phyloP scores from a whole-genome alignment of 2,113 vertebrate genomes.

The Rhinolophus sinicus region DNA sequence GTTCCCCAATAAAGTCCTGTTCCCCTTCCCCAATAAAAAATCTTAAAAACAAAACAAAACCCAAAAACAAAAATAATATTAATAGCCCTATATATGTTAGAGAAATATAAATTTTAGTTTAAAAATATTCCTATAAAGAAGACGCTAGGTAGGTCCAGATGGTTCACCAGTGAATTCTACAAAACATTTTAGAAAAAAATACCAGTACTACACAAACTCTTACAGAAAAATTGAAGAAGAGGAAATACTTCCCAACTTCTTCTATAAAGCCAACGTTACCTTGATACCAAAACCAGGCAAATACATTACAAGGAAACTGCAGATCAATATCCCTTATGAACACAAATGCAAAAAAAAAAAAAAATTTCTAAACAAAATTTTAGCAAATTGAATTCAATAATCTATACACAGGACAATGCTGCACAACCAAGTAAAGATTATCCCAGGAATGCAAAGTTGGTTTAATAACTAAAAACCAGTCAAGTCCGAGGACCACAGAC shows the following conservation, averaged over 20 bases:
- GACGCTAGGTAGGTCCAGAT: background rate
- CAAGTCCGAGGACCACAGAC: background rate
- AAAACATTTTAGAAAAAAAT: background rate
- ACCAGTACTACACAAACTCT: background rate
- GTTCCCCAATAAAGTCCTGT: too few species aligned
- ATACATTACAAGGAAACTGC: background rate
- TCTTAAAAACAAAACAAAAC: too few species aligned
- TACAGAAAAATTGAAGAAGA: background rate
- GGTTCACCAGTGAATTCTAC: background rate
- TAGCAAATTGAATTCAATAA: background rate
- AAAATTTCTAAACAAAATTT: background rate
- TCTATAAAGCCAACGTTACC: background rate
- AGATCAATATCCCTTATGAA: background rate
- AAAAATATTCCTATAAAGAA: background rate
- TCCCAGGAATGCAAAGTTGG: background rate
- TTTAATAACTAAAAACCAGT: background rate
- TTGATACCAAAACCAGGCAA: background rate
- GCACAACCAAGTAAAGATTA: background rate
- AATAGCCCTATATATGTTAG: background rate
- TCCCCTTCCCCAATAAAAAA: too few species aligned
- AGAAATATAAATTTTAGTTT: slow-evolving; percentile 7
- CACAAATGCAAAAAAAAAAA: background rate
- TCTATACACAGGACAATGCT: background rate
- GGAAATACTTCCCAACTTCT: background rate
- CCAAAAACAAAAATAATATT: background rate